phyloP scores from a whole-genome alignment of 2,797 vertebrate species.

The Eulemur rubriventer region DNA sequence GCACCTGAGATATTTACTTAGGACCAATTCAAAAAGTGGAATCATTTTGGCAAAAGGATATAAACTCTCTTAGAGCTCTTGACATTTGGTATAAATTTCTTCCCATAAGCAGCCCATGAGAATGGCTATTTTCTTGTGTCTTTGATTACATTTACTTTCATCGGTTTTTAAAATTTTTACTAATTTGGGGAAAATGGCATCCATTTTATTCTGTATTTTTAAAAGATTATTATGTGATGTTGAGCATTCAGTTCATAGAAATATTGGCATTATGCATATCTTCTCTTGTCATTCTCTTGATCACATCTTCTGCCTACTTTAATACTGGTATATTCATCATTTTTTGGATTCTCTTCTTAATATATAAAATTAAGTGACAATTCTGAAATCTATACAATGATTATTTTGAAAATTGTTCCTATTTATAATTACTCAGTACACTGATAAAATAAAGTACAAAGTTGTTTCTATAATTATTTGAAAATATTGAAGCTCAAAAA shows the following conservation, averaged over 20 bases:
- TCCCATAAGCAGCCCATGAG: neutral
- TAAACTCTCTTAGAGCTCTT: neutral
- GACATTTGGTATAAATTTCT: neutral
- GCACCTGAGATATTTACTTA: neutral
- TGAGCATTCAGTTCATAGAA: neutral
- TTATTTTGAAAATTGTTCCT: neutral
- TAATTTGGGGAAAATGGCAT: neutral
- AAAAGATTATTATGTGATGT: neutral
- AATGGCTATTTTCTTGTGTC: neutral
- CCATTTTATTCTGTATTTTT: neutral
- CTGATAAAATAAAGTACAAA: neutral
- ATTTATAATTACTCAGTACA: neutral
- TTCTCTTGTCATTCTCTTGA: neutral
- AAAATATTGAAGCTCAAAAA: slow-evolving; percentile 14
- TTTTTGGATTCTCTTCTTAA: neutral
- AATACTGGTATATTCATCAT: neutral
- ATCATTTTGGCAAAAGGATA: neutral
- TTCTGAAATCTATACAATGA: neutral
- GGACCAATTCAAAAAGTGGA: neutral
- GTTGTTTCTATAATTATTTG: neutral
- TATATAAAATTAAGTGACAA: neutral
- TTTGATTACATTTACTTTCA: neutral
- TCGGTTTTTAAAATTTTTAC: neutral
- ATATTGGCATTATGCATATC: neutral
- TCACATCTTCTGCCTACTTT: neutral